Evolutionary conservation across 1,140 invertebrate species (phyloP).

Genomic region (Neodiprion lecontei): DNA sequence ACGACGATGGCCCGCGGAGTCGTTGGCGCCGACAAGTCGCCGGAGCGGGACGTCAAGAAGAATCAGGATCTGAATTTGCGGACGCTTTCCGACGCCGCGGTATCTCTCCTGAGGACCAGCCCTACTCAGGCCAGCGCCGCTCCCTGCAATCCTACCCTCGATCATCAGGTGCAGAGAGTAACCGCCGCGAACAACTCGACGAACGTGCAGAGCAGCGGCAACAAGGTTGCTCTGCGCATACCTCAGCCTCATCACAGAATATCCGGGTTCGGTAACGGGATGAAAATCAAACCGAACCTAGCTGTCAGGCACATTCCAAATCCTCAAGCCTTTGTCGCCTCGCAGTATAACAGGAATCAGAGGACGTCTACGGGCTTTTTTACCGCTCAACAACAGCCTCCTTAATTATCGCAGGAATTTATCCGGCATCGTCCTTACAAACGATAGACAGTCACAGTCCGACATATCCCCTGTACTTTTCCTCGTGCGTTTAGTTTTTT

Average conservation of each 20-base stretch:
- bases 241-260: constrained; percentile 54
- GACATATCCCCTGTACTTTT: too few species aligned
- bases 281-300: constrained; percentile 55
- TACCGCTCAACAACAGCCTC: too few species aligned
- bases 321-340: constrained; percentile 54
- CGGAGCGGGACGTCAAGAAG: constrained; percentile 37
- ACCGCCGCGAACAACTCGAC: constrained; percentile 10
- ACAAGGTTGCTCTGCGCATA: constrained; percentile 51
- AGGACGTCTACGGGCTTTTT: constrained; percentile 26
- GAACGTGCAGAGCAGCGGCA: constrained; percentile 8
- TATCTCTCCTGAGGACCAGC: constrained; percentile 44
- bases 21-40: not conserved
- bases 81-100: constrained; percentile 51
- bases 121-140: constrained; percentile 15
- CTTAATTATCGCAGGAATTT: too few species aligned
- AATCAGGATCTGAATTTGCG: constrained; percentile 45
- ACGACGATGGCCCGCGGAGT: not conserved
- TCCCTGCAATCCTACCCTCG: not conserved
- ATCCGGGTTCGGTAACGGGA: constrained; percentile 49
- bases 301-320: constrained; percentile 54
- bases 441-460: too few species aligned
- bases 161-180: not conserved
- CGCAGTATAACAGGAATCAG: constrained; percentile 53
- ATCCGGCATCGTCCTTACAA: too few species aligned
- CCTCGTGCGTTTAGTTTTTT: too few species aligned